Percentiles rank a stretch among this genome's conserved stretches.
These are phyloP conservation scores for Chelmon rostratus DNA, from an alignment of 2,797 vertebrate genomes.

Conservation along the genomic window DNA sequence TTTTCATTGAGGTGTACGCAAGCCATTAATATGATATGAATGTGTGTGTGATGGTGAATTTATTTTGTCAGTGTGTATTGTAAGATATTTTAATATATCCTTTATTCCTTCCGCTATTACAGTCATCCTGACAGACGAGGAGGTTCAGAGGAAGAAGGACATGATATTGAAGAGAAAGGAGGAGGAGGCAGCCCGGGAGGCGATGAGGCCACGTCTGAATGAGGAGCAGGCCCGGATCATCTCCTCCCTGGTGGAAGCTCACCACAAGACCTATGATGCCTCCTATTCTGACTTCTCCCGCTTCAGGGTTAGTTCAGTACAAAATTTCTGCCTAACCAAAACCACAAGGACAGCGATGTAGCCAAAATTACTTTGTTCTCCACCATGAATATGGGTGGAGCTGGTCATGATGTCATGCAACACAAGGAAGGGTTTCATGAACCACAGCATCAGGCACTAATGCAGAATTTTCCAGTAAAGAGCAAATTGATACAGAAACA, in stretches of 20 bases:
- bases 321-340: conserved; percentile 19
- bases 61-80: neutral
- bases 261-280: conserved; percentile 95
- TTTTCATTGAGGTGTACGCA: neutral
- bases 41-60: neutral
- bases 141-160: conserved; percentile 97
- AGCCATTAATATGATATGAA: neutral
- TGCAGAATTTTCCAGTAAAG: conserved; percentile 13
- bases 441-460: neutral
- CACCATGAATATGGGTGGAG: conserved; percentile 20
- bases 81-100: neutral
- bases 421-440: conserved; percentile 1
- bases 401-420: conserved; percentile 25
- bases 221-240: conserved; percentile 94
- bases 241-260: conserved; percentile 92
- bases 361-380: conserved; percentile 16
- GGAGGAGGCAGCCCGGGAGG: conserved; percentile 93
- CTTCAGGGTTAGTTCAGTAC: conserved; percentile 88
- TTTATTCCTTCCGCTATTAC: conserved; percentile 8
- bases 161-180: conserved; percentile 96
- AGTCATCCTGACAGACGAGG: conserved; percentile 98
- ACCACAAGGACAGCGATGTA: conserved; percentile 3
- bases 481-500: neutral
- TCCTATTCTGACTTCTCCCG: conserved; percentile 93
- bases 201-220: conserved; percentile 90